Conservation (phyloP, 2,113 vertebrate genomes). For the Epinephelus moara region DNA sequence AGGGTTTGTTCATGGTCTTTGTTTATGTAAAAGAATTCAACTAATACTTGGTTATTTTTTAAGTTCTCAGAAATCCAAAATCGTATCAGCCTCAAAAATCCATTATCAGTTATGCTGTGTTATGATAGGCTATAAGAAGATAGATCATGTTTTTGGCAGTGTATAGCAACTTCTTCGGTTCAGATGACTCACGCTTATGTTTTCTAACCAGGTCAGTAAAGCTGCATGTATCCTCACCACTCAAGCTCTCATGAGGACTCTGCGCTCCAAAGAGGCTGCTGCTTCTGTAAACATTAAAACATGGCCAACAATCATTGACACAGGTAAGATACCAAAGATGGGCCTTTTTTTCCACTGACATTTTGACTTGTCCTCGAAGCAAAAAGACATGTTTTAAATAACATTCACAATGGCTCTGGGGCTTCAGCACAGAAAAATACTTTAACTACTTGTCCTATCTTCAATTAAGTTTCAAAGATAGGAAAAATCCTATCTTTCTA, state of each 20-base stretch:
- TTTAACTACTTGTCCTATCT: neutral
- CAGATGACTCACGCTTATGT: constrained; percentile 23
- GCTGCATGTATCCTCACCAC: constrained; percentile 97
- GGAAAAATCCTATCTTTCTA: neutral
- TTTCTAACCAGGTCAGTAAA: constrained; percentile 92
- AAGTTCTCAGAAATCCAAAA: neutral
- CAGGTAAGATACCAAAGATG: constrained; percentile 83
- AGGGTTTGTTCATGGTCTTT: neutral
- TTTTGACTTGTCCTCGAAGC: neutral
- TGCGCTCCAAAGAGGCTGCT: constrained; percentile 94
- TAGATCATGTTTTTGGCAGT: too few relatives aligned
- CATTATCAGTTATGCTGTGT: too few relatives aligned
- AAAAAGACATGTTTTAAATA: neutral
- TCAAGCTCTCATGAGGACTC: constrained; percentile 91
- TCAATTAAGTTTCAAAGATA: neutral
- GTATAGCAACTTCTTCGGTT: neutral
- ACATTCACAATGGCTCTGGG: neutral
- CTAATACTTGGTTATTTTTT: too few relatives aligned
- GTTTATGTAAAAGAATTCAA: neutral
- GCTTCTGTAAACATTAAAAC: constrained; percentile 97
- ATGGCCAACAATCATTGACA: constrained; percentile 98
- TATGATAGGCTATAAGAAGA: too few relatives aligned
- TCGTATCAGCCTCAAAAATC: neutral
- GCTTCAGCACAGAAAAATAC: neutral
- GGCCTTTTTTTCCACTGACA: neutral